These are phyloP conservation scores for Sinopyrophorus schimmeli DNA, from an alignment of 2,888 invertebrate species.

Conservation along the genomic window DNA sequence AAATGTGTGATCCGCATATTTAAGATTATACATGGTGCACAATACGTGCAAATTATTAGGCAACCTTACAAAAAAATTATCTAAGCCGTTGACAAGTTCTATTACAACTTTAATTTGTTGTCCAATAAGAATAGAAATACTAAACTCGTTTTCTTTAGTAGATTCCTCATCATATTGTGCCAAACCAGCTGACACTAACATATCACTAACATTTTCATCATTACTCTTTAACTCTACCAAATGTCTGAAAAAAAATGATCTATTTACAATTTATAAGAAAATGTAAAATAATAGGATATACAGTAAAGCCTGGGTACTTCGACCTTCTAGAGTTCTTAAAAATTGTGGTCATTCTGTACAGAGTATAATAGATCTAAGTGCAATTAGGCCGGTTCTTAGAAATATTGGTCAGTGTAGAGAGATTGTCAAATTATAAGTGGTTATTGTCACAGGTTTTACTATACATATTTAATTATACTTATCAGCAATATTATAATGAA, in stretches of 20 bases:
- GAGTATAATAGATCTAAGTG: no score
- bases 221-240: constrained; percentile 42
- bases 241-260: constrained; percentile 37
- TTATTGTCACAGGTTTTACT: no score
- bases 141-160: constrained; percentile 40
- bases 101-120: constrained; percentile 56
- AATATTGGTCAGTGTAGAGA: no score
- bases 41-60: constrained; percentile 56
- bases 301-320: no score
- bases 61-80: constrained; percentile 55
- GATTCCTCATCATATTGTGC: constrained; percentile 28
- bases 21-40: constrained; percentile 59
- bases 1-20: constrained; percentile 52
- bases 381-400: no score
- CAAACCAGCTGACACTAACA: constrained; percentile 43
- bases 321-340: no score
- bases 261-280: no score
- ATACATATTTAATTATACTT: no score
- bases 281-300: no score
- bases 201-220: constrained; percentile 39
- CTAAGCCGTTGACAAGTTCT: constrained; percentile 52
- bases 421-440: no score
- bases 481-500: no score
- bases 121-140: constrained; percentile 53
- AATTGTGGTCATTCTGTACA: no score